Conservation (phyloP, 2,797 vertebrate species). For the Leuciscus waleckii region DNA sequence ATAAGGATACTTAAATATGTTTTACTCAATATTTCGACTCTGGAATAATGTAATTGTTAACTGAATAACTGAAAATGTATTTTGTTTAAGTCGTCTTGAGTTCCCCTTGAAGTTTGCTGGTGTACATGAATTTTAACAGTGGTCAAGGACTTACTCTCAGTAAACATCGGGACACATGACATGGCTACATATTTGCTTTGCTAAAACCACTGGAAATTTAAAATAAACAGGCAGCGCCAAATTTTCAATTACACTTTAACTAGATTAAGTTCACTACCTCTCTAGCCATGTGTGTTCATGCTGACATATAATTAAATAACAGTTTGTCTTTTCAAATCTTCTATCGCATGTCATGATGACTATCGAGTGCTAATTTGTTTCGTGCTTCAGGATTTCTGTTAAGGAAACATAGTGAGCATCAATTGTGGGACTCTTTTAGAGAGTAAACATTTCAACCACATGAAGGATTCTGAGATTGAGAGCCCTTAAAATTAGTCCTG, state of each 20-base stretch:
- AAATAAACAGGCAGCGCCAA: not conserved
- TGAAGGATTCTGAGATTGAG: not conserved
- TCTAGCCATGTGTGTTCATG: not conserved
- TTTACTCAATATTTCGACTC: not conserved
- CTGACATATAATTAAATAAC: not conserved
- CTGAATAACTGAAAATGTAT: not conserved
- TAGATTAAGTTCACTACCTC: not conserved
- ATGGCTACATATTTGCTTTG: not conserved
- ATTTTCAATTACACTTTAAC: not conserved
- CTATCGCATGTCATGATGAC: not conserved
- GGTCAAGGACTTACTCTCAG: not conserved
- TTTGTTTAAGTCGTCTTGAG: not conserved
- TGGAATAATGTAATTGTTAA: no score
- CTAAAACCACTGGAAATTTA: not conserved
- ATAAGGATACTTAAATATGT: no score
- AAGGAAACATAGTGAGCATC: not conserved
- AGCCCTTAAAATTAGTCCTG: not conserved
- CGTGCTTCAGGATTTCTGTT: not conserved
- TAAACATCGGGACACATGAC: not conserved
- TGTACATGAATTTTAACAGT: not conserved
- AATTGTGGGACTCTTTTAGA: not conserved
- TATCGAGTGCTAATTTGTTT: no score
- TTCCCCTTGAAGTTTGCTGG: not conserved
- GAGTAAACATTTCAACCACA: not conserved
- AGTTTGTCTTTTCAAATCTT: not conserved